Conservation (phyloP, 2,113 vertebrate genomes). For the Microcebus ravelobensis region DNA sequence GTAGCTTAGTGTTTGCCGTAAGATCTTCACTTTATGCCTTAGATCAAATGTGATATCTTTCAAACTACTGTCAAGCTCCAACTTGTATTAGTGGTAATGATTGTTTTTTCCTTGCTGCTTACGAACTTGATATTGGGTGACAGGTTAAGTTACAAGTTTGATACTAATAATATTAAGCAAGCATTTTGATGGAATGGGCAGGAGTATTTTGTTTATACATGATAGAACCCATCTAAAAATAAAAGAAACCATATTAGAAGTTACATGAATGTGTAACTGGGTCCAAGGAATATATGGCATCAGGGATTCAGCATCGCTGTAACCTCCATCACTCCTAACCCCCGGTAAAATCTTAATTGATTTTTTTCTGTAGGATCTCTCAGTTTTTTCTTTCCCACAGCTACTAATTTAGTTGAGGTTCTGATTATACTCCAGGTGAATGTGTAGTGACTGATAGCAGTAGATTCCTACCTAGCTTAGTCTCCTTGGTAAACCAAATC, state of each 20-base stretch:
- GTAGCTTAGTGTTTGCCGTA: neutral
- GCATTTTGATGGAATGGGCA: neutral
- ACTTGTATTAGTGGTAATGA: neutral
- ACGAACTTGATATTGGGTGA: neutral
- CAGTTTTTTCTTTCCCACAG: neutral
- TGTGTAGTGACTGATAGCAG: neutral
- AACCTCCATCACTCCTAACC: neutral
- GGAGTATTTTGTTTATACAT: neutral
- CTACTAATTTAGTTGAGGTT: neutral
- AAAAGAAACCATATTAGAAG: neutral
- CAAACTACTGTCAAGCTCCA: neutral
- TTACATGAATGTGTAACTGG: neutral
- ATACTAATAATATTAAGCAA: slow-evolving; percentile 15
- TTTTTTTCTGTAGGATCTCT: neutral
- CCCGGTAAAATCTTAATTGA: neutral
- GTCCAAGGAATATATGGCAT: neutral
- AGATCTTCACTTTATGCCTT: neutral
- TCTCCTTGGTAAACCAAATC: neutral
- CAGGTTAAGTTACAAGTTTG: slow-evolving; percentile 14
- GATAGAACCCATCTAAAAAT: neutral
- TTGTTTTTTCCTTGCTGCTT: neutral
- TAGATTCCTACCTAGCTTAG: neutral
- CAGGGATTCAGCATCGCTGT: neutral
- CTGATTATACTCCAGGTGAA: neutral
- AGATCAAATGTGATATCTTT: neutral